These are phyloP conservation scores for Xiphorhynchus elegans DNA, from an alignment of 2,113 vertebrate species.

Conservation along the genomic window DNA sequence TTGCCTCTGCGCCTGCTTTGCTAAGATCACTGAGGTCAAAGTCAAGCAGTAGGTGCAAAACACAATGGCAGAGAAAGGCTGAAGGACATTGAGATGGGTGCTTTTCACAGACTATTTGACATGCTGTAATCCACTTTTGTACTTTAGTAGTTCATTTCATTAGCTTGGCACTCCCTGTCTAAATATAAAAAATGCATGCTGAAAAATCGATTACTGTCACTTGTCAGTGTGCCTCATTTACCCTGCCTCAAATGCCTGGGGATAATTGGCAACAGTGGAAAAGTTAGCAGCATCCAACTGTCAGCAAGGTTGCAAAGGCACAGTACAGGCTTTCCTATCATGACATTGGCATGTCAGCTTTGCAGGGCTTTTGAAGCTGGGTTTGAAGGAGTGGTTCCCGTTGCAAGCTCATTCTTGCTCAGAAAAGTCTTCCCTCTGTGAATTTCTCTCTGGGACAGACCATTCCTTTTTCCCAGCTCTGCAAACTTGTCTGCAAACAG, in stretches of 20 bases:
- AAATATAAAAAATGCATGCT: conserved; percentile 38
- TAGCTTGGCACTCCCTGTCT: conserved; percentile 24
- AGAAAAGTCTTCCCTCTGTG: background rate
- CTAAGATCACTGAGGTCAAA: background rate
- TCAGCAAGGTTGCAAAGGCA: background rate
- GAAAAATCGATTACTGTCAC: conserved; percentile 52
- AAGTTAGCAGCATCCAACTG: background rate
- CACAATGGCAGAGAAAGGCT: background rate
- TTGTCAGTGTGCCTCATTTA: conserved; percentile 55
- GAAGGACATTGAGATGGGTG: background rate
- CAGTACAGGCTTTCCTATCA: background rate
- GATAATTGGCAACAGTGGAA: conserved; percentile 41
- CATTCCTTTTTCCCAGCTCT: background rate
- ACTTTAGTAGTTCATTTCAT: conserved; percentile 25
- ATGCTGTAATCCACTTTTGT: conserved; percentile 9
- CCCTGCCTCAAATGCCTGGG: background rate
- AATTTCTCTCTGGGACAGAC: background rate
- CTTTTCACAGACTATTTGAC: background rate
- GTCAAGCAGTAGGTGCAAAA: background rate
- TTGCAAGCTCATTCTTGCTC: background rate
- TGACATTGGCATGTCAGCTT: background rate
- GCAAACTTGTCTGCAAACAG: background rate
- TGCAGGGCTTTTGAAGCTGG: background rate
- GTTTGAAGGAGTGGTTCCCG: background rate
- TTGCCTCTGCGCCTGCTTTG: background rate